Evolutionary conservation across 1,140 invertebrate genomes (phyloP), one percentile per base, ranked within the genome.

Genomic region (Drosophila pallidifrons): DNA sequence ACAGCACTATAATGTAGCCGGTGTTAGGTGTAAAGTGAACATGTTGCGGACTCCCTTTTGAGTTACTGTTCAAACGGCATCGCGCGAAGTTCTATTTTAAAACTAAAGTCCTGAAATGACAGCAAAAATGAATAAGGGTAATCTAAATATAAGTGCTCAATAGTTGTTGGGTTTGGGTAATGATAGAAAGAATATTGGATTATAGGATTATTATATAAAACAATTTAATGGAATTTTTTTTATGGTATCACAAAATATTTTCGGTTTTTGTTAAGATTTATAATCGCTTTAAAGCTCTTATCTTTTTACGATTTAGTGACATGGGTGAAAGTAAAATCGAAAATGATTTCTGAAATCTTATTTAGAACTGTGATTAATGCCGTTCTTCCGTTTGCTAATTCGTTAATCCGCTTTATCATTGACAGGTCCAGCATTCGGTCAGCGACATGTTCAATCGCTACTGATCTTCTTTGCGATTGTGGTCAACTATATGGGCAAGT

Each of bases 381-480:
- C 5, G 3, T 43, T 43, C 5, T 1, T 43, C 1, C n/a, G 2
- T 43, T 41, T 41, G 38, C 10, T 41, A 41, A 41, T 41, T 11
- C 3, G 11, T 65, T 32, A 11, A 15, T 15, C 15, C 15, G 15
- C 15, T 15, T 15, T 7, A 35, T 41, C 43, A 5, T 30, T 51
- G 41, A 13, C 0, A 92, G 91, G 85, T 16, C 88, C 91, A 16
- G 5, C 35, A 1, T 28, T 92, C 13, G 91, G 91, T 32, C 86
- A 89, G 30, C 79, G 91, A 0, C 91, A 92, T 69, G n/a, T 91
- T 15, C 91, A 92, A 43, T 38, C 75, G 0, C 66, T 92, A 13
- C 32, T 92, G 20, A 68, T 92, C n/a, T 92, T 92, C n/a, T 16
- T 81, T 0, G 75, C 77, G 5, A 92, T 92, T 65, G 71, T 82